Conservation (phyloP, 2,113 vertebrate species). For the Apteryx owenii region DNA sequence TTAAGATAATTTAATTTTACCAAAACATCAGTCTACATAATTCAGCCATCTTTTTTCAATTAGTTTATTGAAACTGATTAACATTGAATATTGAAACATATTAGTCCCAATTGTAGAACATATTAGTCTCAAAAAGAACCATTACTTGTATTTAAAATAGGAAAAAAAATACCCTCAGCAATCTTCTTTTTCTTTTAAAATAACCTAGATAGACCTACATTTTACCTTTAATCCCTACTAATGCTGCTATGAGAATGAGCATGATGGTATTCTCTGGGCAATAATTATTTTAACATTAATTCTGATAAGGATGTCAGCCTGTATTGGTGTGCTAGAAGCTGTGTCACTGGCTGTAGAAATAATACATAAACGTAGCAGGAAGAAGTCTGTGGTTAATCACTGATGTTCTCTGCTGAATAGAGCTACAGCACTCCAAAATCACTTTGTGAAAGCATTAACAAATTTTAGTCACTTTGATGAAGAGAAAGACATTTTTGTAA, state of each 20-base stretch:
- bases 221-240: neutral
- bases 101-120: neutral
- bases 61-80: neutral
- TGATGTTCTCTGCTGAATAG: neutral
- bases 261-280: neutral
- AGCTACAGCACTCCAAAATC: neutral
- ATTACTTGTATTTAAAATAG: neutral
- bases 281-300: neutral
- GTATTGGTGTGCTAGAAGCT: neutral
- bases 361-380: neutral
- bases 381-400: neutral
- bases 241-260: neutral
- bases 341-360: neutral
- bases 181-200: neutral
- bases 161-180: neutral
- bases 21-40: neutral
- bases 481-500: neutral
- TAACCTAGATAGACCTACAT: neutral
- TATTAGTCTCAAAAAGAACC: neutral
- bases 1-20: neutral
- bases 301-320: neutral
- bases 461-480: neutral
- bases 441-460: neutral
- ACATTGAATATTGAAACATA: neutral
- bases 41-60: neutral